phyloP scores from a whole-genome alignment of 2,888 invertebrate genomes.

The Pandemis corylana region DNA sequence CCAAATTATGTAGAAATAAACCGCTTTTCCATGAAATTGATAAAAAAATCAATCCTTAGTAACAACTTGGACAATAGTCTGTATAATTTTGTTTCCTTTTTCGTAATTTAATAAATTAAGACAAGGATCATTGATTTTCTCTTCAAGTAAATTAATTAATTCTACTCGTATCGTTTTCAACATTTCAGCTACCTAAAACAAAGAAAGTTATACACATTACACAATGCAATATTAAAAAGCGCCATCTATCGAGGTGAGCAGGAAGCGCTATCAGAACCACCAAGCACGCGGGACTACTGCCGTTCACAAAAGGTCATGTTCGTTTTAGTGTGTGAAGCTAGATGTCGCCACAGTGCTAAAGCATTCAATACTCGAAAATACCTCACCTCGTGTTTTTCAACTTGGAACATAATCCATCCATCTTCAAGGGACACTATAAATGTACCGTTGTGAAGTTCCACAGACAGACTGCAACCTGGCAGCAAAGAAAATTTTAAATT shows the following conservation, averaged over 20 bases:
- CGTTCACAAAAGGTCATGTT: neutral
- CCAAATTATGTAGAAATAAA: neutral
- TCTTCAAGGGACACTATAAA: slow-evolving; percentile 91
- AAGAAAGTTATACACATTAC: slow-evolving; percentile 34
- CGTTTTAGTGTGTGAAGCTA: neutral
- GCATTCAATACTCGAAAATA: neutral
- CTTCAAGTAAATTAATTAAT: slow-evolving; percentile 90
- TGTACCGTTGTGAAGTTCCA: slow-evolving; percentile 89
- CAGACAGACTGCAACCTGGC: slow-evolving; percentile 89
- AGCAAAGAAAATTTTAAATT: slow-evolving; percentile 50
- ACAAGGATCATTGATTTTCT: slow-evolving; percentile 93
- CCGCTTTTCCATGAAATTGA: neutral
- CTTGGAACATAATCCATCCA: slow-evolving; percentile 93
- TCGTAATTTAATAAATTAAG: slow-evolving; percentile 90
- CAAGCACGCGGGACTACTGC: neutral
- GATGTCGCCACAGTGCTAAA: neutral
- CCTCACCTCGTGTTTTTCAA: slow-evolving; percentile 89
- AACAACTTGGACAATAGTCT: slow-evolving; percentile 89
- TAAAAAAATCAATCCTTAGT: slow-evolving; percentile 77
- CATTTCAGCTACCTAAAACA: slow-evolving; percentile 91
- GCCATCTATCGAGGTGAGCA: slow-evolving; percentile 10
- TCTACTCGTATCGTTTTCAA: slow-evolving; percentile 91
- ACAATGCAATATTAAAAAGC: slow-evolving; percentile 14
- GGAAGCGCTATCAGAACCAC: neutral
- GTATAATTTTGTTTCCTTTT: slow-evolving; percentile 90